Conservation (phyloP, 92 coral and sea anemone genomes). For the Virgularia gustaviana region DNA sequence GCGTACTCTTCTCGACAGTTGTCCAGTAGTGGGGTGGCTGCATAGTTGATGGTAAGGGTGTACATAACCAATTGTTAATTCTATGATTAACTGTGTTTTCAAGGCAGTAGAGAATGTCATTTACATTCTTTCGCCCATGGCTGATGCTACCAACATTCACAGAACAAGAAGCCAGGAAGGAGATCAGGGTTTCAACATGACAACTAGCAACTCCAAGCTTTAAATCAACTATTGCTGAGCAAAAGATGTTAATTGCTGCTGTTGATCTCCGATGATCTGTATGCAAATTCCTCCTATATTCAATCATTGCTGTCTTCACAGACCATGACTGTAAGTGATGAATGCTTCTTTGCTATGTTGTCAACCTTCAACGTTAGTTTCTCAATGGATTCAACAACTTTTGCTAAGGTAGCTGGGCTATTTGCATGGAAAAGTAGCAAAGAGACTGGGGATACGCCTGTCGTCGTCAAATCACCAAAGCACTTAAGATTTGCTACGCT, state of each 20-base stretch:
- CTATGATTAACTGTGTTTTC: slow-evolving; percentile 20
- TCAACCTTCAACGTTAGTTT: background rate
- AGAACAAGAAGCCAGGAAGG: slow-evolving; percentile 18
- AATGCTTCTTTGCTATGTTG: background rate
- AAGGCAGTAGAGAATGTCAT: slow-evolving; percentile 23
- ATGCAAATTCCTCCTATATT: no score
- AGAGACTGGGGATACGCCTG: no score
- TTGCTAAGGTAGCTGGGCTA: no score
- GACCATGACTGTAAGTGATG: background rate
- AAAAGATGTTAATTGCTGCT: slow-evolving; percentile 17
- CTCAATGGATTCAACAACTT: no score
- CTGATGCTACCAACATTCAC: slow-evolving; percentile 18
- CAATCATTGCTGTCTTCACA: slow-evolving; percentile 1
- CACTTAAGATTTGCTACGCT: no score
- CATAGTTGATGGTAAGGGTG: slow-evolving; percentile 9
- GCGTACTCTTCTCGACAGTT: no score
- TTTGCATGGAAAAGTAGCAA: no score
- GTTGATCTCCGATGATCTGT: no score
- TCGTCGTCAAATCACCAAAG: no score
- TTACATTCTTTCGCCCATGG: slow-evolving; percentile 18
- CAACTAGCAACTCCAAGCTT: slow-evolving; percentile 26
- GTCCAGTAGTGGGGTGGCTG: slow-evolving; percentile 25
- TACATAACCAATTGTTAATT: slow-evolving; percentile 16
- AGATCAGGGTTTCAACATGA: slow-evolving; percentile 26
- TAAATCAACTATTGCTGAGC: slow-evolving; percentile 6